These are phyloP conservation scores for Patiria pectinifera DNA, from an alignment of 53 echinoderm and acorn worm genomes.

Conservation along the genomic window DNA sequence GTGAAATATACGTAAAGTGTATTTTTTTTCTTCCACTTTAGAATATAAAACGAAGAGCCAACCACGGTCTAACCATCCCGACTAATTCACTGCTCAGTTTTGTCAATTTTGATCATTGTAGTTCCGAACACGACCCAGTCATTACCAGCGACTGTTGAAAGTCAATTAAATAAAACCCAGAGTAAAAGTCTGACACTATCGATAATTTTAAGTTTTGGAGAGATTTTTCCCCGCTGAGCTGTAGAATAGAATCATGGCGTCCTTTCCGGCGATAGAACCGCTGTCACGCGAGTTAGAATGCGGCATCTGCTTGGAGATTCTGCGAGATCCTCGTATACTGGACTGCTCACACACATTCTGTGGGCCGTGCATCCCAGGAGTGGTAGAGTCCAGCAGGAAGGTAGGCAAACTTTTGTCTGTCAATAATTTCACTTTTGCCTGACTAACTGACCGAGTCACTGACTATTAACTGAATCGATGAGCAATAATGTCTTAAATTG, in stretches of 20 bases:
- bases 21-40: background rate
- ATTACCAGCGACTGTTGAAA: background rate
- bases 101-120: too few species aligned
- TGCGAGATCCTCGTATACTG: constrained; percentile 32
- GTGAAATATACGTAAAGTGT: background rate
- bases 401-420: constrained; percentile 7
- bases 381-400: constrained; percentile 5
- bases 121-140: background rate
- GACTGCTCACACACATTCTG: constrained; percentile 61
- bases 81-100: too few species aligned
- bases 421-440: background rate
- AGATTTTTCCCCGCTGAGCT: background rate
- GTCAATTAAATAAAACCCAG: background rate
- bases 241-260: background rate
- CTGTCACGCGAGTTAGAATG: constrained; percentile 53
- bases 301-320: constrained; percentile 43
- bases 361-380: constrained; percentile 13
- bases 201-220: too few species aligned
- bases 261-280: background rate
- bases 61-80: background rate
- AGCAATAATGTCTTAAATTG: too few species aligned
- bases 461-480: too few species aligned
- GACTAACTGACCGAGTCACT: background rate
- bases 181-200: too few species aligned
- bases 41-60: background rate